Conservation (phyloP, 2,888 invertebrate genomes). For the Melitaea athalia region DNA sequence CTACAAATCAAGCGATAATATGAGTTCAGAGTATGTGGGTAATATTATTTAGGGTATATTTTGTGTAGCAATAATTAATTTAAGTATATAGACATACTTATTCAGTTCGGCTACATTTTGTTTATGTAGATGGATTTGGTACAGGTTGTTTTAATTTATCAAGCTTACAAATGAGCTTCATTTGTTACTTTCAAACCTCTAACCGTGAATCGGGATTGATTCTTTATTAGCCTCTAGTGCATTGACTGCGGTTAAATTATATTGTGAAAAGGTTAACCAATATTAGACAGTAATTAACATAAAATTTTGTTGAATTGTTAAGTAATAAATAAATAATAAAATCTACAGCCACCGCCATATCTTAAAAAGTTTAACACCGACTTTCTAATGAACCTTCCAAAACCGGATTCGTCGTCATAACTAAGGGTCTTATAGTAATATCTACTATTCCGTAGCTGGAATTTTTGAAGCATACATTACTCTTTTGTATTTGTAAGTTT, state of each 20-base stretch:
- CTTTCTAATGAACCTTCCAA: conserved; percentile 51
- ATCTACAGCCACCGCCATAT: not conserved
- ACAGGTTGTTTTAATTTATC: conserved; percentile 26
- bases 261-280: conserved; percentile 18
- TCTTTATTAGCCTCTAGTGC: conserved; percentile 9
- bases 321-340: conserved; percentile 1
- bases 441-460: conserved; percentile 3
- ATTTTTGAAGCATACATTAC: not conserved
- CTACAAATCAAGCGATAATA: too few species aligned
- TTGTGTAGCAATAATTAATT: too few species aligned
- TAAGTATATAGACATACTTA: not conserved
- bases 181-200: conserved; percentile 26
- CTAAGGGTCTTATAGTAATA: conserved; percentile 26
- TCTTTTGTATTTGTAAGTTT: conserved; percentile 1
- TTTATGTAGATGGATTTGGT: not conserved
- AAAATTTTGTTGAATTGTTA: too few species aligned
- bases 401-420: conserved; percentile 33
- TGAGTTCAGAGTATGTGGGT: too few species aligned
- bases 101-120: not conserved
- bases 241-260: conserved; percentile 8
- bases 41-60: too few species aligned
- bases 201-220: conserved; percentile 25
- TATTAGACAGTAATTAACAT: conserved; percentile 9
- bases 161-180: conserved; percentile 23
- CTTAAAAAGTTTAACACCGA: conserved; percentile 39